phyloP scores from a whole-genome alignment of 2,113 vertebrate species.

The Callospermophilus lateralis region DNA sequence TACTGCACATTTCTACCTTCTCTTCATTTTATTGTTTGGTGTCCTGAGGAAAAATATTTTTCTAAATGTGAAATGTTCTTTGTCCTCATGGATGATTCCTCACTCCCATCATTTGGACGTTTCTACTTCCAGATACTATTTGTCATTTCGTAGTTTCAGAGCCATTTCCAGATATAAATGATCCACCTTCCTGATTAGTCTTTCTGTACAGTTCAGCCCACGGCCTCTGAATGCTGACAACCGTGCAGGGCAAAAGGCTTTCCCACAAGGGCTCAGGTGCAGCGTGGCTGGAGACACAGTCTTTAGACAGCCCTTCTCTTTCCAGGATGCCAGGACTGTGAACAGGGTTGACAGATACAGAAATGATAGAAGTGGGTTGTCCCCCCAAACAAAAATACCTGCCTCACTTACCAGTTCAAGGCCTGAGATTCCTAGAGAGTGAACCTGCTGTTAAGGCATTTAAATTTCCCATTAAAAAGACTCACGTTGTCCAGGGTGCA shows the following conservation, averaged over 20 bases:
- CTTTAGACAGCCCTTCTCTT: neutral
- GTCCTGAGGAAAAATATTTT: neutral
- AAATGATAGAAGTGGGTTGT: neutral
- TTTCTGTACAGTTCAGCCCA: neutral
- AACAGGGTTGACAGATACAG: neutral
- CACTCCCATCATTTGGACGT: neutral
- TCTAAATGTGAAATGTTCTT: neutral
- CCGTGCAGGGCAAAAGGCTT: neutral
- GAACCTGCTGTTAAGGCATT: neutral
- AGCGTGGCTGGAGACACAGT: too few relatives aligned
- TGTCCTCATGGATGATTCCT: neutral
- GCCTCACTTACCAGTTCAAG: neutral
- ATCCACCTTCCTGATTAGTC: neutral
- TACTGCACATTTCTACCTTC: neutral
- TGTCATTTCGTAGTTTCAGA: neutral
- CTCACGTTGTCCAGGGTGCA: neutral
- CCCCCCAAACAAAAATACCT: neutral
- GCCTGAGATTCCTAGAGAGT: neutral
- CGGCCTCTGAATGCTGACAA: neutral
- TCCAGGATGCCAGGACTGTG: neutral
- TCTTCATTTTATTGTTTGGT: neutral
- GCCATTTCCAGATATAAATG: neutral
- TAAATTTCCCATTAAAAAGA: neutral
- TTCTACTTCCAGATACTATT: neutral
- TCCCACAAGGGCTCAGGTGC: neutral